A percentile compares a stretch with the other conserved stretches of the same genome.
These are phyloP conservation scores for Punctoribates punctum DNA, from an alignment of 2,888 invertebrate genomes.

Conservation along the genomic window DNA sequence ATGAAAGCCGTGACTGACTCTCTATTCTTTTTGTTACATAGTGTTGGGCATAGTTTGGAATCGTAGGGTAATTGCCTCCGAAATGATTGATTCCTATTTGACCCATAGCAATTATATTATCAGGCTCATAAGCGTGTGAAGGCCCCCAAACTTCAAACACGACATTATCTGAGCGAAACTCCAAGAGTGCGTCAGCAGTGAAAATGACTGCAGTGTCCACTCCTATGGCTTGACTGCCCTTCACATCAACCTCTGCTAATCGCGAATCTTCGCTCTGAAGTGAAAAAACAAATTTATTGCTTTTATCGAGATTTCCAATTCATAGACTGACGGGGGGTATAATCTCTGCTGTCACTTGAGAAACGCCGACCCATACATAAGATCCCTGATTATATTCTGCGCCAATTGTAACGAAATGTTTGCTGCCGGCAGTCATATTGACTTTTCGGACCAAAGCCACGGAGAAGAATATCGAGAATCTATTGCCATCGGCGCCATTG, in stretches of 20 bases:
- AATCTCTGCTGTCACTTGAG: slow-evolving; percentile 47
- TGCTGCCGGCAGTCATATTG: slow-evolving; percentile 43
- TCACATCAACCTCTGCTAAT: slow-evolving; percentile 40
- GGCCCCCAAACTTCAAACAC: slow-evolving; percentile 44
- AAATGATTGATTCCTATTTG: slow-evolving; percentile 48
- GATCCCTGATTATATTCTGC: slow-evolving; percentile 48
- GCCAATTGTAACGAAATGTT: slow-evolving; percentile 47
- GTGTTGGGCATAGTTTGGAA: slow-evolving; percentile 47
- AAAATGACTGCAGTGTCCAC: slow-evolving; percentile 48
- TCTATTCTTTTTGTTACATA: slow-evolving; percentile 45
- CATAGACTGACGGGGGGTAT: slow-evolving; percentile 43
- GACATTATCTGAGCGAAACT: slow-evolving; percentile 47
- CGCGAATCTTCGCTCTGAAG: slow-evolving; percentile 41
- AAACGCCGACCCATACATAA: slow-evolving; percentile 48
- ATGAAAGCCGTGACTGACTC: slow-evolving; percentile 45
- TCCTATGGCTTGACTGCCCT: slow-evolving; percentile 44
- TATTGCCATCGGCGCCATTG: slow-evolving; percentile 42
- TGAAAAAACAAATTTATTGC: neutral
- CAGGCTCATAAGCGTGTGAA: slow-evolving; percentile 40
- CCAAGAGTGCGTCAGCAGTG: slow-evolving; percentile 44
- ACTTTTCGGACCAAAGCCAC: slow-evolving; percentile 46
- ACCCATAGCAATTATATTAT: slow-evolving; percentile 46
- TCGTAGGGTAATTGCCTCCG: slow-evolving; percentile 46
- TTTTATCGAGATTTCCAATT: neutral
- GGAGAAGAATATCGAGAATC: slow-evolving; percentile 47